Base-by-base conservation (phyloP, 1,140 invertebrate species). In the Heliconius hermathena region DNA sequence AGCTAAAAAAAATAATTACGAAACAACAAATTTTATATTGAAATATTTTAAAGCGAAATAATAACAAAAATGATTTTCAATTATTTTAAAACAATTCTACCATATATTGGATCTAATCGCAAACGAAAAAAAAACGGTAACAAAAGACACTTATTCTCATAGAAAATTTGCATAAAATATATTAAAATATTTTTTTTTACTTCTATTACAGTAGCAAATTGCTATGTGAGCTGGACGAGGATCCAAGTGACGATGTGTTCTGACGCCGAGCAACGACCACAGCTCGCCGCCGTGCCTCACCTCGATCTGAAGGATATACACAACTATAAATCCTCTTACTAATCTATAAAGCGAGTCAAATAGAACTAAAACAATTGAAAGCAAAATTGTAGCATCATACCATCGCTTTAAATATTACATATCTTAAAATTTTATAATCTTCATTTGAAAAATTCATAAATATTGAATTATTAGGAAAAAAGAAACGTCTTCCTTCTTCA, bases 161-260 rank as follows among this genome's bases (percentile, higher is more conserved):
- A 1, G 6, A 52, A 4, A 6, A 20, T 6, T 52, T 52, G 5
- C 18, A 52, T 52, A 52, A 6, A 20, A 18, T 52, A 18, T 6
- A 52, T 52, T 41, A 38, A 72, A 71, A 41, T 36, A n/a, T 2
- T 8, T 18, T 8, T 6, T 71, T 20, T n/a, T 36, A 71, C 18
- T 73, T 76, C 74, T 80, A 86, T 71, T 66, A 49, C 91, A 93
- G 93, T 79, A 94, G 93, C 82, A 93, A 94, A 82, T 87, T 94
- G 29, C 89, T 94, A 9, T 94, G 93, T 82, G 93, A 93, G 76
- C 78, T 94, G 84, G 93, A 94, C 38, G 93, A 94, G 52, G 93
- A 94, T 41, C 93, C 92, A 22, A 93, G 91, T 77, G 93, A 94
- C 78, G 93, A 94, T 79, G 92, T 93, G 84, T 94, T 93, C 93